Evolutionary conservation across 1,140 invertebrate species (phyloP).

Genomic region (Drosophila fuyamai): DNA sequence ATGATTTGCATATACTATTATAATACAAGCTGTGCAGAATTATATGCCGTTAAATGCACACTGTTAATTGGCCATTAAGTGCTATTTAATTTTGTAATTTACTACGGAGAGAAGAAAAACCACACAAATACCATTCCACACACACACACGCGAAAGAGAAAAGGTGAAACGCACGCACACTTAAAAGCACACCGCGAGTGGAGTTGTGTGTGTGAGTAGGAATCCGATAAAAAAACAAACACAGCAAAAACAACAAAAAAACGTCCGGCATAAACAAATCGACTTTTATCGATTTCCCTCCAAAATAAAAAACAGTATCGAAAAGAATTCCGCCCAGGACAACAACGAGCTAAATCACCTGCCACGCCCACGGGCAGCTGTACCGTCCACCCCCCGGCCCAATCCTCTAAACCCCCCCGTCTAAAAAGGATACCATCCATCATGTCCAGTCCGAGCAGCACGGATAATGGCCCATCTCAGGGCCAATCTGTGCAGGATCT

Average conservation of each 20-base stretch:
- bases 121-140: slow-evolving; percentile 37
- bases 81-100: slow-evolving; percentile 32
- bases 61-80: slow-evolving; percentile 45
- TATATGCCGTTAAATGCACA: slow-evolving; percentile 37
- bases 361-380: slow-evolving; percentile 62
- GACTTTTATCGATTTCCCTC: slow-evolving; percentile 77
- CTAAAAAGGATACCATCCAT: slow-evolving; percentile 35
- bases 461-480: slow-evolving; percentile 38
- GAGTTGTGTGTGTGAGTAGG: slow-evolving; percentile 43
- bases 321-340: slow-evolving; percentile 81
- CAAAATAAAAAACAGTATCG: slow-evolving; percentile 51
- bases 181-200: slow-evolving; percentile 44
- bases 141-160: slow-evolving; percentile 68
- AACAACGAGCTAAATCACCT: slow-evolving; percentile 57
- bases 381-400: slow-evolving; percentile 57
- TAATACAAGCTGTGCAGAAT: slow-evolving; percentile 21
- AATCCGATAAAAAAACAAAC: slow-evolving; percentile 18
- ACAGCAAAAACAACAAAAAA: slow-evolving; percentile 36
- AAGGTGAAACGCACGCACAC: slow-evolving; percentile 73
- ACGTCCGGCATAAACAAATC: slow-evolving; percentile 59
- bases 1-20: slow-evolving; percentile 1
- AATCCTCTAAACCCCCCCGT: slow-evolving; percentile 24
- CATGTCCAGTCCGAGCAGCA: slow-evolving; percentile 59
- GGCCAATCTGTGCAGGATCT: slow-evolving; percentile 86
- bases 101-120: slow-evolving; percentile 36